Evolutionary conservation across 2,888 invertebrate genomes (phyloP).

Genomic region (Stenodema calcarata): DNA sequence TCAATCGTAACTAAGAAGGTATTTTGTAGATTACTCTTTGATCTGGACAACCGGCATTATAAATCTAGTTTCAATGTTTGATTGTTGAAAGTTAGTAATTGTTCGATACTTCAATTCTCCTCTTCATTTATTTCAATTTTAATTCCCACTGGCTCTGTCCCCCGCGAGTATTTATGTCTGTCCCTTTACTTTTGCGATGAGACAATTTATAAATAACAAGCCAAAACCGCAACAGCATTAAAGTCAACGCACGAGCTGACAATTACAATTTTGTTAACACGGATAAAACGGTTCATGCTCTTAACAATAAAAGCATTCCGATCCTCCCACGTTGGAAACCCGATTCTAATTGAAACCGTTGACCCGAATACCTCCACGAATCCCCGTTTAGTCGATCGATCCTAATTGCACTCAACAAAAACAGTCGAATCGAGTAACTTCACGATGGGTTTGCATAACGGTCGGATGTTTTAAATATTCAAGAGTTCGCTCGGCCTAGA

Average conservation of each 20-base stretch:
- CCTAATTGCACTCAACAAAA: neutral
- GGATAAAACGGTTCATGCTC: neutral
- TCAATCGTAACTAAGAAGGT: too few species aligned
- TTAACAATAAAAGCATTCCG: neutral
- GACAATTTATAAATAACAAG: neutral
- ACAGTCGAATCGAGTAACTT: neutral
- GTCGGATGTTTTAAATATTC: neutral
- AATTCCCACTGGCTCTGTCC: neutral
- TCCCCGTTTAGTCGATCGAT: neutral
- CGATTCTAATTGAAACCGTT: neutral
- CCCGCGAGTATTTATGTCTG: neutral
- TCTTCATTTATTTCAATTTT: neutral
- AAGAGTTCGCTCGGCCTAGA: neutral
- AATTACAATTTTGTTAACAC: neutral
- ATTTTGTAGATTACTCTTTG: too few species aligned
- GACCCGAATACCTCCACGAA: neutral
- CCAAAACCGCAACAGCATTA: neutral
- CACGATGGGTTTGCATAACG: neutral
- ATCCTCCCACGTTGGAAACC: neutral
- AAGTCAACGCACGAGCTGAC: neutral
- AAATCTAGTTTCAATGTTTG: neutral
- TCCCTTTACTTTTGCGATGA: neutral
- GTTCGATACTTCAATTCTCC: too few species aligned
- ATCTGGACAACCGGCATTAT: too few species aligned
- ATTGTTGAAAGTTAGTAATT: neutral